phyloP scores from a whole-genome alignment of 2,888 invertebrate species.

The Pilophorus perplexus region DNA sequence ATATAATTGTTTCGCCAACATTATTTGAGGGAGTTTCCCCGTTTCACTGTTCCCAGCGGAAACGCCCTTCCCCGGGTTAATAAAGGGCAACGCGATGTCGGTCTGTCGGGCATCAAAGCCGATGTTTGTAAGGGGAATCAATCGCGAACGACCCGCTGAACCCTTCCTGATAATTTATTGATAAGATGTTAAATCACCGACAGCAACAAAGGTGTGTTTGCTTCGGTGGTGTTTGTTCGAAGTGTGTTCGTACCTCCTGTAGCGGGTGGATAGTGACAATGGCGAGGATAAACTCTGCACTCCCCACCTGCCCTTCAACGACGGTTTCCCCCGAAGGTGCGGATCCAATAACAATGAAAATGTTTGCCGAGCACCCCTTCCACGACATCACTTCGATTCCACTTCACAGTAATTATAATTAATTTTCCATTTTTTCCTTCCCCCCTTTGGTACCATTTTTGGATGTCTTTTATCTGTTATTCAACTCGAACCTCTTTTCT shows the following conservation, averaged over 20 bases:
- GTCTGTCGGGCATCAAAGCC: not conserved
- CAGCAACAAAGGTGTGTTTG: constrained; percentile 31
- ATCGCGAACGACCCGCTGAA: constrained; percentile 9
- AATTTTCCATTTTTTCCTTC: constrained; percentile 2
- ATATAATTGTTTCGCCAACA: not conserved
- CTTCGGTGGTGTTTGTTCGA: constrained; percentile 2
- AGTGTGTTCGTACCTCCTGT: constrained; percentile 28
- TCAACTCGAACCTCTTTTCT: not conserved
- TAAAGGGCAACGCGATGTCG: not conserved
- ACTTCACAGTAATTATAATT: constrained; percentile 18
- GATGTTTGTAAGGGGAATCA: constrained; percentile 6
- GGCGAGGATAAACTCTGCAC: constrained; percentile 24
- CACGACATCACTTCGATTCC: constrained; percentile 15
- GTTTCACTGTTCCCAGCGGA: too few species aligned
- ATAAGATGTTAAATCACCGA: constrained; percentile 38
- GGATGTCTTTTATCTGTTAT: not conserved
- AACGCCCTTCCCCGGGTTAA: not conserved
- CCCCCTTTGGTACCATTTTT: not conserved
- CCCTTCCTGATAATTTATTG: constrained; percentile 29
- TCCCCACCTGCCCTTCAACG: too few species aligned
- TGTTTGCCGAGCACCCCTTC: constrained; percentile 11
- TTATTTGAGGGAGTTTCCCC: too few species aligned
- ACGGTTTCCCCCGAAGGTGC: not conserved
- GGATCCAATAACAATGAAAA: constrained; percentile 29
- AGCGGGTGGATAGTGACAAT: constrained; percentile 9